phyloP scores from a whole-genome alignment of 2,888 invertebrate species.

The Drosophila pseudotakahashii region DNA sequence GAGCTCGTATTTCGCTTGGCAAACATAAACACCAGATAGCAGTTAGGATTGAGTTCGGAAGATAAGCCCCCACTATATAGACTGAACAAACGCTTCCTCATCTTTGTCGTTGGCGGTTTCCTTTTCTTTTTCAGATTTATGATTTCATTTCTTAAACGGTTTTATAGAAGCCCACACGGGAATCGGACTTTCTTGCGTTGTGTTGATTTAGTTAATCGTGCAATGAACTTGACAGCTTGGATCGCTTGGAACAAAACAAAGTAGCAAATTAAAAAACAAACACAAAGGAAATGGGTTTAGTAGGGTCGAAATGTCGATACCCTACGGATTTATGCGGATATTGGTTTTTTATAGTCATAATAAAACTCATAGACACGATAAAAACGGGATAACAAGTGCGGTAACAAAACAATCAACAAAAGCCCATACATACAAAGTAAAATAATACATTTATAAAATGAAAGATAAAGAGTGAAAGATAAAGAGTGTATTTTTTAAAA shows the following conservation, averaged over 20 bases:
- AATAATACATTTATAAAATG: too few relatives aligned
- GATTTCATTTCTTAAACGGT: conserved; percentile 11
- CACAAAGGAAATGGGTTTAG: not conserved
- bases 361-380: not conserved
- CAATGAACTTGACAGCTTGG: conserved; percentile 67
- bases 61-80: conserved; percentile 9
- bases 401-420: not conserved
- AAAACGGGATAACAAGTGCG: not conserved
- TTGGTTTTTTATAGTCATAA: not conserved
- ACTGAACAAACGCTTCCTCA: conserved; percentile 6
- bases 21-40: conserved; percentile 42
- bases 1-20: conserved; percentile 10
- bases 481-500: too few relatives aligned
- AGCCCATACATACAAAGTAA: not conserved
- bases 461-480: too few relatives aligned
- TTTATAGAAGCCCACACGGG: conserved; percentile 35
- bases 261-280: conserved; percentile 26
- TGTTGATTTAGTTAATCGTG: conserved; percentile 74
- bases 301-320: conserved; percentile 18
- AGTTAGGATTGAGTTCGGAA: conserved; percentile 11
- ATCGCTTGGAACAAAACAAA: conserved; percentile 47
- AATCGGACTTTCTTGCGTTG: conserved; percentile 19
- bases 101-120: not conserved
- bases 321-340: not conserved
- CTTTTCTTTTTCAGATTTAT: conserved; percentile 7